Conservation (phyloP, 2,113 vertebrate genomes). For the Cyanoderma ruficeps region DNA sequence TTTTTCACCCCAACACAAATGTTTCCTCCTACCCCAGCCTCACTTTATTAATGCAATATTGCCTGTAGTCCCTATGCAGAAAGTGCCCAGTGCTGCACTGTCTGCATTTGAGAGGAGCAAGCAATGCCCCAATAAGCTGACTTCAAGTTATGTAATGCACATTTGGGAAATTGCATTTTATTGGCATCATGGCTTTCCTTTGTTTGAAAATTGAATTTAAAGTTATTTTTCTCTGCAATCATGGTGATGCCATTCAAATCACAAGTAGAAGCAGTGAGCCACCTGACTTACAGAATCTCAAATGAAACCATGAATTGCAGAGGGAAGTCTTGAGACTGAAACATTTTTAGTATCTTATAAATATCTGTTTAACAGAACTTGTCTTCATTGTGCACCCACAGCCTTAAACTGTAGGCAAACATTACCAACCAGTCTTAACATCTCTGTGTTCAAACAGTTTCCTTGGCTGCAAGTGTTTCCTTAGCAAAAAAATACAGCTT, state of each 20-base stretch:
- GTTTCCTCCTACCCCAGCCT: neutral
- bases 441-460: neutral
- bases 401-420: neutral
- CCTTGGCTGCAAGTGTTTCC: neutral
- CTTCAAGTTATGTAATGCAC: neutral
- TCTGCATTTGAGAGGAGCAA: neutral
- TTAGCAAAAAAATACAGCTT: neutral
- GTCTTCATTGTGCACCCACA: neutral
- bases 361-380: neutral
- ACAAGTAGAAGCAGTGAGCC: neutral
- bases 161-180: neutral
- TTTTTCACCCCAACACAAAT: neutral
- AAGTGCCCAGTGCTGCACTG: neutral
- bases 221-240: neutral
- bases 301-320: neutral
- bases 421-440: neutral
- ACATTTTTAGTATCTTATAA: neutral
- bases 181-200: neutral
- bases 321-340: neutral
- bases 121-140: neutral
- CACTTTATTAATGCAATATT: neutral
- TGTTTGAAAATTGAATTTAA: neutral
- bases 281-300: neutral
- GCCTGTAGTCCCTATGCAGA: neutral
- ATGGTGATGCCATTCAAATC: neutral